These are phyloP conservation scores for Aphidius ervi DNA, from an alignment of 1,140 invertebrate genomes.

Conservation along the genomic window DNA sequence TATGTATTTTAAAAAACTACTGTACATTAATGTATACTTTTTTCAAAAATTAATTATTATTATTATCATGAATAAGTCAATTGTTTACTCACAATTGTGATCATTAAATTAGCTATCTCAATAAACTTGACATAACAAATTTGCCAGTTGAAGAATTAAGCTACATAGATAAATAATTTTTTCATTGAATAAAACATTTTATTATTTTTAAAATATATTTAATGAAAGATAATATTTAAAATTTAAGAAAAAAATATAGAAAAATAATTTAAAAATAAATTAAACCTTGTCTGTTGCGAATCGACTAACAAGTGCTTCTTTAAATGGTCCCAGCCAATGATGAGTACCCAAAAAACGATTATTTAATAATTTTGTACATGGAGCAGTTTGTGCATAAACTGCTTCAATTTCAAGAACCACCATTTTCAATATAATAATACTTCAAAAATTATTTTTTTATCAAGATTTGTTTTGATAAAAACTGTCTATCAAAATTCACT, in stretches of 20 bases:
- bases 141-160: too few relatives aligned
- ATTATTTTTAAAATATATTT: too few relatives aligned
- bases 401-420: slow-evolving; percentile 71
- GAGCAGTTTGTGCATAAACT: slow-evolving; percentile 71
- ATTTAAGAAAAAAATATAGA: neutral
- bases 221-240: neutral
- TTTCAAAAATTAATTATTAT: too few relatives aligned
- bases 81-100: too few relatives aligned
- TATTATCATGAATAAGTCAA: neutral
- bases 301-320: slow-evolving; percentile 49
- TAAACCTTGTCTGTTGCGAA: slow-evolving; percentile 51
- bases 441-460: neutral
- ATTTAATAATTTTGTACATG: slow-evolving; percentile 79
- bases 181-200: too few relatives aligned
- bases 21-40: too few relatives aligned
- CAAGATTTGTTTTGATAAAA: neutral
- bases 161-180: too few relatives aligned
- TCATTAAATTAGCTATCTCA: too few relatives aligned
- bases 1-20: too few relatives aligned
- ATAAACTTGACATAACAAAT: too few relatives aligned
- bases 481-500: neutral
- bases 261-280: slow-evolving; percentile 15
- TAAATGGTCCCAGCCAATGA: slow-evolving; percentile 78
- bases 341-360: slow-evolving; percentile 85
- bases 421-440: slow-evolving; percentile 44